Conservation (phyloP, 2,797 vertebrate species). For the Pseudochromis fuscus region DNA sequence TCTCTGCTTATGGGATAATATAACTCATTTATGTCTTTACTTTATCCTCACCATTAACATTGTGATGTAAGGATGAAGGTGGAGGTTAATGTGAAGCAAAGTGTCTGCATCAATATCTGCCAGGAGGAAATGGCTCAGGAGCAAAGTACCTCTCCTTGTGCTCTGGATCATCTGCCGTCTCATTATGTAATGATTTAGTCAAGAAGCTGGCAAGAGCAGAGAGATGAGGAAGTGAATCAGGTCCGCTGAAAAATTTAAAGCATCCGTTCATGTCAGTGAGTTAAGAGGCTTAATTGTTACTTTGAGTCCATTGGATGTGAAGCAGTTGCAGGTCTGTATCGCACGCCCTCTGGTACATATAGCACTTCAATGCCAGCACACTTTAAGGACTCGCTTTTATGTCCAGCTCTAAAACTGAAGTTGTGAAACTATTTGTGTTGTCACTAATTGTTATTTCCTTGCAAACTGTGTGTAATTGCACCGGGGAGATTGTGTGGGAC, state of each 20-base stretch:
- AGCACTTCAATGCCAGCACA: background rate
- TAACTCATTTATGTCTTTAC: slow-evolving; percentile 50
- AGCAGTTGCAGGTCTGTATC: background rate
- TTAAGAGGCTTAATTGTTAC: slow-evolving; percentile 40
- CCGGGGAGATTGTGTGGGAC: slow-evolving; percentile 44
- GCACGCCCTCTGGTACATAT: background rate
- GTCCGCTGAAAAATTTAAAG: slow-evolving; percentile 20
- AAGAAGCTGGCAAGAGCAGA: slow-evolving; percentile 36
- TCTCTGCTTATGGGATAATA: slow-evolving; percentile 29
- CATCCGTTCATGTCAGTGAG: slow-evolving; percentile 24
- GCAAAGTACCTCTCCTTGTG: slow-evolving; percentile 62
- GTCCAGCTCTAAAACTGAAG: slow-evolving; percentile 20
- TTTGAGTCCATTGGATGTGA: background rate
- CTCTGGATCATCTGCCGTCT: slow-evolving; percentile 55
- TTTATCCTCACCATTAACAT: slow-evolving; percentile 67
- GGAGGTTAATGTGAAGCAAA: slow-evolving; percentile 70
- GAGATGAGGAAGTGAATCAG: slow-evolving; percentile 25
- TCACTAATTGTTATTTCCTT: slow-evolving; percentile 47
- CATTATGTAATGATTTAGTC: slow-evolving; percentile 63
- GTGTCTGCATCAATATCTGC: slow-evolving; percentile 70
- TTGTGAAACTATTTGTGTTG: slow-evolving; percentile 56
- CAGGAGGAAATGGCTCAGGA: slow-evolving; percentile 59
- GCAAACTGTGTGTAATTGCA: slow-evolving; percentile 46
- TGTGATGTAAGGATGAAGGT: slow-evolving; percentile 66
- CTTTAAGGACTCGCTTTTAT: background rate